phyloP scores from a whole-genome alignment of 2,888 invertebrate species.

The Rotaria magnacalcarata region DNA sequence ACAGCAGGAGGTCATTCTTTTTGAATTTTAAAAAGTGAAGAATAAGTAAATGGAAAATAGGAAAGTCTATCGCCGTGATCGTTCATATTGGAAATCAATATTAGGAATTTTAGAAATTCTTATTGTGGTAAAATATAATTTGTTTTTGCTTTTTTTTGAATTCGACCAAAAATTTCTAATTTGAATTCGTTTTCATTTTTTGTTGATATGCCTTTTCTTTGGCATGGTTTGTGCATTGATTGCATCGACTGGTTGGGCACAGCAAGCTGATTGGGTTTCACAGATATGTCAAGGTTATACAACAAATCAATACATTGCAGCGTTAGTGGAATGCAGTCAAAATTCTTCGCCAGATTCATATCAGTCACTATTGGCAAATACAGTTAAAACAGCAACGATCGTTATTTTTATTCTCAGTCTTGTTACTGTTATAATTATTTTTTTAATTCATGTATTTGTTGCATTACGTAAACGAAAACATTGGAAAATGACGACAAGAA shows the following conservation, averaged over 20 bases:
- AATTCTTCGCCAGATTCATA: background rate
- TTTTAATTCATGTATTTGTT: background rate
- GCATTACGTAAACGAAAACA: background rate
- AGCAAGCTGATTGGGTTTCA: constrained; percentile 1
- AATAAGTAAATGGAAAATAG: background rate
- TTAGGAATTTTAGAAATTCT: constrained; percentile 14
- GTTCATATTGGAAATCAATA: background rate
- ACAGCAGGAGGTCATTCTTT: too few relatives aligned
- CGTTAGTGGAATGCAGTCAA: background rate
- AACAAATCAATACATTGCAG: background rate
- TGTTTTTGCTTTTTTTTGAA: background rate
- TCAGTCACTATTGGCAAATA: background rate
- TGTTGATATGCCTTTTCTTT: background rate
- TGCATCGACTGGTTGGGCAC: background rate
- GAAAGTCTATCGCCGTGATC: background rate
- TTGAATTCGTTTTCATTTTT: background rate
- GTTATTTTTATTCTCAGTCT: background rate
- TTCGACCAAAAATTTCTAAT: background rate
- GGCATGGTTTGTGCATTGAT: background rate
- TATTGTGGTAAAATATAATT: background rate
- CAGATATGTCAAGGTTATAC: background rate
- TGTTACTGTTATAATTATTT: background rate
- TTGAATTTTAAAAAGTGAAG: too few relatives aligned
- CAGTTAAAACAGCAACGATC: background rate
- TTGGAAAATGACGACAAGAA: background rate